Conservation (phyloP, 2,797 vertebrate genomes). For the Taenioides sp. region DNA sequence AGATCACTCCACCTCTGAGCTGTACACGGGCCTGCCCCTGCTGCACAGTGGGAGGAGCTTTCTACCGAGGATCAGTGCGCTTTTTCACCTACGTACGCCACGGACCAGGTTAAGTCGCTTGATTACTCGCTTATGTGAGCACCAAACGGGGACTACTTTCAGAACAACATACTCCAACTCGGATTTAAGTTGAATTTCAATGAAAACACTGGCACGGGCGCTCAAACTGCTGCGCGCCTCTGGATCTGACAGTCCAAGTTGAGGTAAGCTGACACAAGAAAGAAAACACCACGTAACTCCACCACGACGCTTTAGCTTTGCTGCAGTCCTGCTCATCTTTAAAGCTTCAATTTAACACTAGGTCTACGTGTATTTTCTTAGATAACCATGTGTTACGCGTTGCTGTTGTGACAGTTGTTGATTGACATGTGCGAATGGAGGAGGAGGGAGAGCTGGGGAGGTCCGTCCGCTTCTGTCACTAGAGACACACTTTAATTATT, state of each 20-base stretch:
- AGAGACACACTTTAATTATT: background rate
- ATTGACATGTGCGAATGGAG: constrained; percentile 53
- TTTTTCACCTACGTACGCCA: constrained; percentile 44
- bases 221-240: constrained; percentile 22
- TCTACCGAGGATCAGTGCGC: constrained; percentile 18
- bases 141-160: background rate
- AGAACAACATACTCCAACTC: background rate
- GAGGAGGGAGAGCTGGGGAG: constrained; percentile 21
- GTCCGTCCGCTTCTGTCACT: constrained; percentile 3
- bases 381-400: constrained; percentile 11
- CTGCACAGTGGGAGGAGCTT: constrained; percentile 52
- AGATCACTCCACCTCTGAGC: constrained; percentile 12
- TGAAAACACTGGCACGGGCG: background rate
- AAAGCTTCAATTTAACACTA: background rate
- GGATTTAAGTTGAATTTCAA: background rate
- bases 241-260: constrained; percentile 11
- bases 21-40: constrained; percentile 13
- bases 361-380: background rate
- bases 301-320: background rate
- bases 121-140: background rate
- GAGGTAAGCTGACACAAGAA: constrained; percentile 14
- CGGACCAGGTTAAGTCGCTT: constrained; percentile 35
- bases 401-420: constrained; percentile 39
- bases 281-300: background rate
- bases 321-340: background rate